phyloP scores from a whole-genome alignment of 1,140 invertebrate genomes.

The Plectus sambesii region DNA sequence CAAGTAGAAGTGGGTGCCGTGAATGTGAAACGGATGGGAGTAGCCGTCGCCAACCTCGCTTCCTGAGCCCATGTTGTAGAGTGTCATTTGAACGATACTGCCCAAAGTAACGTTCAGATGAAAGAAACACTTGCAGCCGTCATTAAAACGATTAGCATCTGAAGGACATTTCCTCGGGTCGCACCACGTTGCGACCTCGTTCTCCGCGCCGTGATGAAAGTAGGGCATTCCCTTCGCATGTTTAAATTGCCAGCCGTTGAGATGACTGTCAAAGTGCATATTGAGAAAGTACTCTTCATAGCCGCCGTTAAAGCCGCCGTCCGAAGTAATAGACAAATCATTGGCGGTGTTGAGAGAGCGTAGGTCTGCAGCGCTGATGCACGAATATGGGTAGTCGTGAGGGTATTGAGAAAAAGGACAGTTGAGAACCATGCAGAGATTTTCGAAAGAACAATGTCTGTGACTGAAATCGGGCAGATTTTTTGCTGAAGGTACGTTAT shows the following conservation, averaged over 20 bases:
- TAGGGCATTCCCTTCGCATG: conserved; percentile 2
- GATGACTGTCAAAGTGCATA: conserved; percentile 4
- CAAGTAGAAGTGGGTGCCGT: conserved; percentile 4
- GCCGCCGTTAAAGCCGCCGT: neutral
- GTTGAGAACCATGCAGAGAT: conserved; percentile 1
- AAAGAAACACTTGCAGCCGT: conserved; percentile 6
- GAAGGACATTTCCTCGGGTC: neutral
- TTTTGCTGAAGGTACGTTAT: neutral
- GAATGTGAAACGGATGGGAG: conserved; percentile 3
- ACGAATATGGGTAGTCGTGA: conserved; percentile 2
- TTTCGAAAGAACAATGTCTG: too few relatives aligned
- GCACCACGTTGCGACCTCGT: neutral
- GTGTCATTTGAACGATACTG: conserved; percentile 1
- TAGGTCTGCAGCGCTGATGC: conserved; percentile 3
- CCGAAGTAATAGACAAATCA: too few relatives aligned
- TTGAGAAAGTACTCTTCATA: conserved; percentile 5
- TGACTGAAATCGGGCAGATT: too few relatives aligned
- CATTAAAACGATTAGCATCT: conserved; percentile 1
- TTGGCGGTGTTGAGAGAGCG: neutral
- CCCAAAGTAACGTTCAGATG: conserved; percentile 4
- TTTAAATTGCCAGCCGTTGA: conserved; percentile 8
- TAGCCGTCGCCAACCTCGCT: conserved; percentile 7
- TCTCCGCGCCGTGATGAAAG: neutral
- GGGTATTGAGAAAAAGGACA: conserved; percentile 5
- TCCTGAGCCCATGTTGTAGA: conserved; percentile 8